Evolutionary conservation across 1,140 invertebrate species (phyloP), one percentile per base, ranked within the genome.

Genomic region (Parapsyche elsis): DNA sequence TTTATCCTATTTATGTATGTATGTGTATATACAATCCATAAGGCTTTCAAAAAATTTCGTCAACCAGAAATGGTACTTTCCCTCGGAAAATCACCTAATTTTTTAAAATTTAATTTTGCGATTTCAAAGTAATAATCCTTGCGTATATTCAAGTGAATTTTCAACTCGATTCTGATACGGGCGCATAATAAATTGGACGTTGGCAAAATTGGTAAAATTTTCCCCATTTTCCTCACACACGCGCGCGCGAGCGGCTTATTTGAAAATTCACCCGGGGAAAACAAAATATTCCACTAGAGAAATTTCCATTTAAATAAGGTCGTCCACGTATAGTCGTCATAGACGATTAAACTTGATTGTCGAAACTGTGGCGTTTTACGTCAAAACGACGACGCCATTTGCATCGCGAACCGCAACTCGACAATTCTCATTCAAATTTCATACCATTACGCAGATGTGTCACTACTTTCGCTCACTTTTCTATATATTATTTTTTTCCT

Each of bases 331-430:
- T 24, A 26, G 30, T 10, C 23, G 64, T 67, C 64, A 67, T 67
- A 67, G 64, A 26, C 64, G 64, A 67, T 67, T 67, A 67, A 67
- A 26, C 64, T 67, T 26, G 64, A 67, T 67, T 67, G 64, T 67
- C 64, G 64, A 67, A 67, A 67, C 24, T 67, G 64, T 67, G 64
- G 64, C 64, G 24, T 67, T 67, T 26, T 24, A 26, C 64, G 64
- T 67, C 64, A 26, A 67, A 67, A 67, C 64, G 64, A 67, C 64
- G 64, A 53, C 49, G 19, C 64, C 24, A 67, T 67, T 67, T 67
- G 64, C 64, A 67, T 67, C 64, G 64, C 64, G 64, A 67, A 67
- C 64, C 64, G 64, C 64, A 67, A 67, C n/a, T 67, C 64, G 64
- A 23, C 64, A 23, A 67, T 67, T 67, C 64, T 67, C 64, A 67